These are phyloP conservation scores for Drosophila varians DNA, from an alignment of 1,140 invertebrate species.

Conservation along the genomic window DNA sequence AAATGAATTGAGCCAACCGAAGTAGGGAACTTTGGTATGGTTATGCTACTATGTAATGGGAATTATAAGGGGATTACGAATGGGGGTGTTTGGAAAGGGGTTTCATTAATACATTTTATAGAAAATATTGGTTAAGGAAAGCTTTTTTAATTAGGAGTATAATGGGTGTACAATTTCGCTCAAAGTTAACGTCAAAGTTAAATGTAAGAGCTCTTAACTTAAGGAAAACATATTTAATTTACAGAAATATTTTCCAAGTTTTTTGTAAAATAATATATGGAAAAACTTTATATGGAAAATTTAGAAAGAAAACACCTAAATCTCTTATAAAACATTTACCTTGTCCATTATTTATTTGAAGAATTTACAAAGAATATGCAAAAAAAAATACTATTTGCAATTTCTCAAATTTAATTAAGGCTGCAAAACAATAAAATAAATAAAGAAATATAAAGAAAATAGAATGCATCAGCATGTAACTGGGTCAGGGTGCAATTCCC, in stretches of 20 bases:
- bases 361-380: neutral
- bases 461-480: slow-evolving; percentile 64
- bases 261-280: too few species aligned
- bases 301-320: too few species aligned
- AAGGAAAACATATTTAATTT: too few species aligned
- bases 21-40: neutral
- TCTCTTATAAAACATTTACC: neutral
- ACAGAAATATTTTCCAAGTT: too few species aligned
- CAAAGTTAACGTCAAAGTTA: too few species aligned
- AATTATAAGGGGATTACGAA: neutral
- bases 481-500: slow-evolving; percentile 77
- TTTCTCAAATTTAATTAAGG: slow-evolving; percentile 25
- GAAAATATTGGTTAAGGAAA: too few species aligned
- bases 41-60: neutral
- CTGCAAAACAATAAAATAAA: slow-evolving; percentile 34
- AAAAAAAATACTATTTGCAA: neutral
- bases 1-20: neutral
- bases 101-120: too few species aligned
- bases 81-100: too few species aligned
- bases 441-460: slow-evolving; percentile 36
- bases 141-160: too few species aligned
- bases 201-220: too few species aligned
- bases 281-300: too few species aligned
- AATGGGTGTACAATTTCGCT: too few species aligned
- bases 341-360: neutral